These are phyloP conservation scores for Chrysolina oricalcia DNA, from an alignment of 2,888 invertebrate genomes.

Conservation along the genomic window DNA sequence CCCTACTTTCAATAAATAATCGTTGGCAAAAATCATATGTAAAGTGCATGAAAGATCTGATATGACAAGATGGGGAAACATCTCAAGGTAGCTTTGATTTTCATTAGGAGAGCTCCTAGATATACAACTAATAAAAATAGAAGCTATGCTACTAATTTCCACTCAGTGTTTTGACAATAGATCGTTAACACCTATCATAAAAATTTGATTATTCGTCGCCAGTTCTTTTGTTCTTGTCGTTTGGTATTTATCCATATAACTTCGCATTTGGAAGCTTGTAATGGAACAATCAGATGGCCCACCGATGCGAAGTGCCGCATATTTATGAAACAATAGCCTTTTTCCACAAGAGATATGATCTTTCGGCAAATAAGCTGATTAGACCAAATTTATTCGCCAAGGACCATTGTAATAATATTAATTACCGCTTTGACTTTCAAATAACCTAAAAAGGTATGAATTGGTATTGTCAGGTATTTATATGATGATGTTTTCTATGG, in stretches of 20 bases:
- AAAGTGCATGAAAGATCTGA: too few relatives aligned
- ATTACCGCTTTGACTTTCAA: slow-evolving; percentile 27
- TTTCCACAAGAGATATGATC: slow-evolving; percentile 52
- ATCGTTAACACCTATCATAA: background rate
- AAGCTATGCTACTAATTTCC: background rate
- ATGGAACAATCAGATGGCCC: slow-evolving; percentile 53
- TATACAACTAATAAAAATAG: too few relatives aligned
- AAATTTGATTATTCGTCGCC: background rate
- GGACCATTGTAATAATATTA: slow-evolving; percentile 42
- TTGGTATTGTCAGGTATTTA: background rate
- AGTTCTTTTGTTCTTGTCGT: slow-evolving; percentile 31
- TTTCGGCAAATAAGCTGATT: slow-evolving; percentile 46
- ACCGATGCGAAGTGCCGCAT: slow-evolving; percentile 53
- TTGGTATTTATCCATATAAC: slow-evolving; percentile 36
- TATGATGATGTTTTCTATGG: too few relatives aligned
- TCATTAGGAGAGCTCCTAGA: too few relatives aligned
- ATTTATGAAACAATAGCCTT: slow-evolving; percentile 53
- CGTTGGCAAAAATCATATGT: too few relatives aligned
- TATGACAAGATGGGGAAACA: too few relatives aligned
- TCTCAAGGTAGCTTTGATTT: too few relatives aligned
- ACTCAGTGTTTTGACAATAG: background rate
- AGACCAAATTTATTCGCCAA: slow-evolving; percentile 50
- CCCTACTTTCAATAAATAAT: too few relatives aligned
- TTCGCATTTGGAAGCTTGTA: slow-evolving; percentile 45
- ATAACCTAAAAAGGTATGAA: slow-evolving; percentile 18